Evolutionary conservation across 2,888 invertebrate species (phyloP).

Genomic region (Orthonychiurus folsomi): DNA sequence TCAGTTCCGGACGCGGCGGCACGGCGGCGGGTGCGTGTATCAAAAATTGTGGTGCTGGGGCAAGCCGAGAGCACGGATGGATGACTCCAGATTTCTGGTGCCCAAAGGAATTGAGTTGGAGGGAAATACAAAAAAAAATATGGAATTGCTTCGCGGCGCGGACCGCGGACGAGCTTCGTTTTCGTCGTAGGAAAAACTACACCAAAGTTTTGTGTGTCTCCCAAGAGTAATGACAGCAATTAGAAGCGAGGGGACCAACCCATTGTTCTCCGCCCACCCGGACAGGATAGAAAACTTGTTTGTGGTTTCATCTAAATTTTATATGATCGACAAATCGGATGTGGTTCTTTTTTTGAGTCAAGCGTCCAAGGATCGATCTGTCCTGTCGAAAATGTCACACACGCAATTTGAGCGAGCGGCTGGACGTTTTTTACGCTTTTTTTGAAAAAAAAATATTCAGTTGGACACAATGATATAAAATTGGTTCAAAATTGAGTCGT

Average conservation of each 20-base stretch:
- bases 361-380: too few relatives aligned
- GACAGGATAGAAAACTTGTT: too few relatives aligned
- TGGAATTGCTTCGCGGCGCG: too few relatives aligned
- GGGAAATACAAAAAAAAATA: too few relatives aligned
- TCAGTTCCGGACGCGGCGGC: too few relatives aligned
- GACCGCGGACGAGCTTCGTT: neutral
- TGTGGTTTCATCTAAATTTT: conserved; percentile 1
- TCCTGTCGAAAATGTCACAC: too few relatives aligned
- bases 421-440: neutral
- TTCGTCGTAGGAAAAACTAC: too few relatives aligned
- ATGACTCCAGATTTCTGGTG: neutral
- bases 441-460: neutral
- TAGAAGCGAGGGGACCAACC: neutral
- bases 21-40: too few relatives aligned
- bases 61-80: neutral
- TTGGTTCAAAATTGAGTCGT: too few relatives aligned
- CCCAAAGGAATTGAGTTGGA: neutral
- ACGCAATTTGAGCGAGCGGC: too few relatives aligned
- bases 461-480: too few relatives aligned
- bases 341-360: neutral
- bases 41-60: too few relatives aligned
- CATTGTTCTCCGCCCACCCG: neutral
- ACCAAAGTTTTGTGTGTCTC: neutral
- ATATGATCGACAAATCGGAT: neutral
- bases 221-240: conserved; percentile 1